Base-by-base conservation (phyloP, 2,888 invertebrate species). In the Oligia fasciuncula region DNA sequence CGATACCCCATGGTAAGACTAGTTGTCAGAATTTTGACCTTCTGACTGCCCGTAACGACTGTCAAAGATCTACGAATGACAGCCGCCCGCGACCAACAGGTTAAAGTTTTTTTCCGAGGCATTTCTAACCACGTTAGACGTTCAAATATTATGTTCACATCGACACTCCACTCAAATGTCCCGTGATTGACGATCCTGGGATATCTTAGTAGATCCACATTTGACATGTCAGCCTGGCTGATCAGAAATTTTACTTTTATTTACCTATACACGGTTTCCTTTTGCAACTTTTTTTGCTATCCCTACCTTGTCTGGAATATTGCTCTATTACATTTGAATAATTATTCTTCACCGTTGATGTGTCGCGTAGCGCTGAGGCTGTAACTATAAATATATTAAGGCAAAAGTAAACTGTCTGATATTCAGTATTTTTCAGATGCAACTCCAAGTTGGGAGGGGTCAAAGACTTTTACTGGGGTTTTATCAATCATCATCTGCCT, bases 301-400 rank as follows among this genome's bases (percentile, higher is more conserved):
- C 93, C 0, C 19, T 92, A 89, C 88, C 43, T 85, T 69, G 63
- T 80, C 81, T 86, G 89, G 87, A 89, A 92, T 94, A 94, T 93
- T 91, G 91, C 94, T 94, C 94, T 94, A 94, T 95, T 92, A 95
- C 94, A 95, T 95, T 95, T 95, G 95, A 95, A 95, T 95, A 95
- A 95, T 95, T 95, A 95, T 95, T 93, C 94, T 90, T 90, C 92
- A 88, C 81, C 90, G 94, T 91, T 95, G 95, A 94, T 94, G 95
- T 94, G 95, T 94, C 93, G 92, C 93, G 89, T 90, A 91, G 91
- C 91, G 90, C 89, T 85, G 79, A 79, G 81, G 57, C 79, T 89
- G 85, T 85, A 79, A 84, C 88, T 90, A 89, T 87, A 91, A 87
- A 90, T 87, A 87, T 89, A 86, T 78, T 77, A 83, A 76, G 67